Evolutionary conservation across 2,113 vertebrate genomes (phyloP).

Genomic region (Eidolon helvum): DNA sequence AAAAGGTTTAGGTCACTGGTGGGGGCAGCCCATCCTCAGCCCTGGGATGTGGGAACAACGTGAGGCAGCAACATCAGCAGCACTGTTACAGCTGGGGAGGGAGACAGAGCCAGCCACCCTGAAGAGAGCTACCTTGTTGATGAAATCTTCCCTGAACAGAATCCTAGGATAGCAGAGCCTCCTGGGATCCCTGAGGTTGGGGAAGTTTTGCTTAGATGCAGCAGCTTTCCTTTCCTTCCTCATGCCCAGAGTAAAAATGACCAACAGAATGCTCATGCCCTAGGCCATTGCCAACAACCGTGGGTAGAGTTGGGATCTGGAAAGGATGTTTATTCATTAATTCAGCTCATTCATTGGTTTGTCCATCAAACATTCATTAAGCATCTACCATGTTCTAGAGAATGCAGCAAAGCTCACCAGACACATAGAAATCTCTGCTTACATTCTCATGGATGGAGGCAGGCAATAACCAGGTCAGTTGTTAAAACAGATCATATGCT

Average conservation of each 20-base stretch:
- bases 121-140: neutral
- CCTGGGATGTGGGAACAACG: neutral
- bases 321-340: neutral
- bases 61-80: rapidly evolving
- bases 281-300: neutral
- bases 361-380: neutral
- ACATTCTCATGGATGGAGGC: neutral
- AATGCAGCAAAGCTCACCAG: neutral
- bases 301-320: neutral
- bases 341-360: neutral
- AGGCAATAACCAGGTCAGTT: neutral
- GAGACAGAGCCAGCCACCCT: neutral
- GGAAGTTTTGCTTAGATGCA: neutral
- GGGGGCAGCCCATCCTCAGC: neutral
- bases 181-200: neutral
- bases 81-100: rapidly evolving
- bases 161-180: neutral
- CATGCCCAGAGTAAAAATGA: no score
- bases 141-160: neutral
- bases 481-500: neutral
- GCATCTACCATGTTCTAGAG: neutral
- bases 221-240: neutral
- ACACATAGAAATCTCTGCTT: neutral
- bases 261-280: neutral
- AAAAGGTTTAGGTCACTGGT: constrained; percentile 16